Percentiles rank a stretch among this genome's conserved stretches.
These are phyloP conservation scores for Galbula dea DNA, from an alignment of 2,113 vertebrate genomes.

Conservation along the genomic window DNA sequence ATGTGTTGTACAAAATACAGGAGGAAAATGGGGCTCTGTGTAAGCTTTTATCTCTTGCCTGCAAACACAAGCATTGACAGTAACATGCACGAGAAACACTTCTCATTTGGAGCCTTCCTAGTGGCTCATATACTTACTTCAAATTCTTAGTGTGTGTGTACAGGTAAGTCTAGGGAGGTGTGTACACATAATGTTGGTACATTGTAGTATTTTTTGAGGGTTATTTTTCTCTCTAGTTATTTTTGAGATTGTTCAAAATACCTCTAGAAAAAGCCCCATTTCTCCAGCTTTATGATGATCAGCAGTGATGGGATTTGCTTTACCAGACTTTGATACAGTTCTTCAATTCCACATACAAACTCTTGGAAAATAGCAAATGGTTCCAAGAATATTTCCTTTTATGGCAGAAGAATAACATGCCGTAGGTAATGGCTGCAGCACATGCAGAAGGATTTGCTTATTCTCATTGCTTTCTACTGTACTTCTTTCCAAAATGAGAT, in stretches of 20 bases:
- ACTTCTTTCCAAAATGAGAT: background rate
- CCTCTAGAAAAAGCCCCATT: background rate
- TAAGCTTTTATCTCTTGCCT: background rate
- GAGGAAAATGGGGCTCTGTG: background rate
- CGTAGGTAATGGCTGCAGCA: background rate
- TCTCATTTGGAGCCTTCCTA: background rate
- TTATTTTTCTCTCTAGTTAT: background rate
- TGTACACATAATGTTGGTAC: background rate
- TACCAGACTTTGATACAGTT: background rate
- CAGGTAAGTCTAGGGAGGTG: background rate
- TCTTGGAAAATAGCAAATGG: background rate
- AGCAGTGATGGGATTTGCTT: background rate
- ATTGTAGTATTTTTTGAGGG: background rate
- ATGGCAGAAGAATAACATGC: background rate
- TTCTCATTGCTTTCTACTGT: background rate
- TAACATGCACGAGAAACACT: background rate
- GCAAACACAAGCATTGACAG: background rate
- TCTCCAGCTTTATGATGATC: background rate
- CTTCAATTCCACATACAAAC: background rate
- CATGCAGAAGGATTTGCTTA: background rate
- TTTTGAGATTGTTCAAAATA: background rate
- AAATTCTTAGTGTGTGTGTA: background rate
- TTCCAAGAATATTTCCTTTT: background rate
- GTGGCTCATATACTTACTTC: background rate
- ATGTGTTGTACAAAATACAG: background rate